Evolutionary conservation across 2,113 vertebrate genomes (phyloP).

Genomic region (Mugil cephalus): DNA sequence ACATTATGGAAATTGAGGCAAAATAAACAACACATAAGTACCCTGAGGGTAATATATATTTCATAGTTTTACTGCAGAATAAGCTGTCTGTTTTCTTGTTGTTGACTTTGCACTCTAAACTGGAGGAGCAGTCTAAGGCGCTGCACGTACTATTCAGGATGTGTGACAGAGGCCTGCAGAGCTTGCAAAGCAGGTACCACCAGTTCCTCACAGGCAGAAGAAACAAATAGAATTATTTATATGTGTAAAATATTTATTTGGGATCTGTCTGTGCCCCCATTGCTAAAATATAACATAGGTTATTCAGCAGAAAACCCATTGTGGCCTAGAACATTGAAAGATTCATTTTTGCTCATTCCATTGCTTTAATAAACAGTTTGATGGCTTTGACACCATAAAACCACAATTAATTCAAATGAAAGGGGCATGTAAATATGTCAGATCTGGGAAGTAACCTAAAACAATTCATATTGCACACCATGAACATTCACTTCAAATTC

Average conservation of each 20-base stretch:
- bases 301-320: slow-evolving; percentile 45
- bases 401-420: slow-evolving; percentile 25
- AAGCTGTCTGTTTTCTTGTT: slow-evolving; percentile 42
- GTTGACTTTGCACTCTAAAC: slow-evolving; percentile 60
- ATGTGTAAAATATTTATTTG: slow-evolving; percentile 80
- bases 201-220: slow-evolving; percentile 36
- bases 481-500: neutral
- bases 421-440: slow-evolving; percentile 11
- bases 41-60: slow-evolving; percentile 54
- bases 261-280: slow-evolving; percentile 55
- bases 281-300: slow-evolving; percentile 67
- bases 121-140: slow-evolving; percentile 48
- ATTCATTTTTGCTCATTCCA: slow-evolving; percentile 50
- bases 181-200: slow-evolving; percentile 64
- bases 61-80: slow-evolving; percentile 48
- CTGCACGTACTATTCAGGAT: slow-evolving; percentile 45
- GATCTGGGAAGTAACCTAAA: neutral
- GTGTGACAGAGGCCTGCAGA: slow-evolving; percentile 63
- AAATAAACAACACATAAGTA: slow-evolving; percentile 44
- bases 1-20: slow-evolving; percentile 62
- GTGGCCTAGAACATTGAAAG: slow-evolving; percentile 36
- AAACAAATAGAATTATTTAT: slow-evolving; percentile 83
- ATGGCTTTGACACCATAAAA: slow-evolving; percentile 5
- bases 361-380: slow-evolving; percentile 20
- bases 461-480: neutral